Percentiles rank a stretch among this genome's conserved stretches.
Evolutionary conservation across 1,140 invertebrate genomes (phyloP).

Genomic region (Aphidius gifuensis): DNA sequence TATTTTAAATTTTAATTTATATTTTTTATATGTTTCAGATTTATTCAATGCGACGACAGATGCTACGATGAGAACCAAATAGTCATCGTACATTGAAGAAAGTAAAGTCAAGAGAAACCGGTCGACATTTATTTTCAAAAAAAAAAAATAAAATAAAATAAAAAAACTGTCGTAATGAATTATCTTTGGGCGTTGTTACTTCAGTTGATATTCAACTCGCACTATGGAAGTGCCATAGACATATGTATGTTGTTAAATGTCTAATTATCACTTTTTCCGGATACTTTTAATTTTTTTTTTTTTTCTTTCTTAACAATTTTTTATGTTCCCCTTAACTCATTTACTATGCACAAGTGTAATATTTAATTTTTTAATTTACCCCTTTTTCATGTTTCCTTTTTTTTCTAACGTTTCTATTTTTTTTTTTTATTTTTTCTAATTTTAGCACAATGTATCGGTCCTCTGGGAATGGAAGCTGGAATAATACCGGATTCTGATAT

Average conservation of each 20-base stretch:
- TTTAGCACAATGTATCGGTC: conserved; percentile 63
- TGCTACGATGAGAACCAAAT: conserved; percentile 11
- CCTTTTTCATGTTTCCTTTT: conserved; percentile 5
- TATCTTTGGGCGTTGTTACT: conserved; percentile 46
- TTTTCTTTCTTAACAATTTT: background rate
- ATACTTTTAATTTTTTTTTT: conserved; percentile 8
- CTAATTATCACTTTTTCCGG: conserved; percentile 17
- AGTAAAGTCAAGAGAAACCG: conserved; percentile 11
- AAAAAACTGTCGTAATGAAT: conserved; percentile 38
- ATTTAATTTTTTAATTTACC: conserved; percentile 11
- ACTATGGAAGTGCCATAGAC: conserved; percentile 48
- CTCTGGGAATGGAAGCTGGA: conserved; percentile 74
- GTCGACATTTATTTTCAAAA: conserved; percentile 13
- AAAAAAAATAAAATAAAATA: background rate
- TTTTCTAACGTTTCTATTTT: conserved; percentile 21
- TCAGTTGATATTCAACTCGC: conserved; percentile 41
- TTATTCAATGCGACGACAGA: conserved; percentile 9
- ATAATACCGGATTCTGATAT: conserved; percentile 68
- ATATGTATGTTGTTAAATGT: conserved; percentile 47
- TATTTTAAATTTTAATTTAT: conserved; percentile 13
- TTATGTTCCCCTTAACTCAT: background rate
- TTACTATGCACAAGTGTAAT: background rate
- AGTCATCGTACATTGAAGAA: conserved; percentile 3
- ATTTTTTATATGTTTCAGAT: conserved; percentile 14
- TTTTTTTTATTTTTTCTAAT: conserved; percentile 38